Base-by-base conservation (phyloP, 2,797 vertebrate species). In the Percopsis omiscomaycus region DNA sequence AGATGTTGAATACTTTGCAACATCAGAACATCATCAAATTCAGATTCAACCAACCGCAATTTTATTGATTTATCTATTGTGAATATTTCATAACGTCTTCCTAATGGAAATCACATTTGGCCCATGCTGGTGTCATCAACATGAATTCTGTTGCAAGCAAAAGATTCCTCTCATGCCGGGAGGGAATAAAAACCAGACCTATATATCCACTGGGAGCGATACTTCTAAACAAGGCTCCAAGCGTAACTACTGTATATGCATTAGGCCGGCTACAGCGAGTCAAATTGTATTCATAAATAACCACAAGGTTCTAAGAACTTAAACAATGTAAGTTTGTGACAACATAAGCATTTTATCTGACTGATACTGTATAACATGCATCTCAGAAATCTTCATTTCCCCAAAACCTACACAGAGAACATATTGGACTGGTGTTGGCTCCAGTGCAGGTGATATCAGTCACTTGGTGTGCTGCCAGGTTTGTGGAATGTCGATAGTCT, bases 401-500 rank as follows among this genome's bases (percentile, higher is more conserved):
- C 22, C 22, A 22, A 22, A 22, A 22, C 22, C 22, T 22, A 22
- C 22, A 22, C 22, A 22, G 22, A 22, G 22, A 22, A 22, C 22
- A 22, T 22, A 22, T 22, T 22, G 22, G 22, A 22, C 22, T 22
- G 48, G 50, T 2, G 14, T 14, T 61, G 42, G 28, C 59, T 56
- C 48, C 44, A 3, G 22, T 22, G 45, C 55, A n/a, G 56, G 51
- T 63, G 57, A 60, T 48, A 59, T 56, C 27, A 37, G 51, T 22
- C 10, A 30, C 59, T 71, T 0, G 4, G 29, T 46, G 68, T 54
- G 29, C 69, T 76, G 81, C 78, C 77, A 77, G 69, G 28, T 78
- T 57, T 10, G n/a, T 69, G 71, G 55, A 55, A 74, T 75, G 67
- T 73, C 37, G n/a, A 67, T 45, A 22, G 48, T 11, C 47, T 71